These are phyloP conservation scores for Saccopteryx bilineata DNA, from an alignment of 2,113 vertebrate species.

Conservation along the genomic window DNA sequence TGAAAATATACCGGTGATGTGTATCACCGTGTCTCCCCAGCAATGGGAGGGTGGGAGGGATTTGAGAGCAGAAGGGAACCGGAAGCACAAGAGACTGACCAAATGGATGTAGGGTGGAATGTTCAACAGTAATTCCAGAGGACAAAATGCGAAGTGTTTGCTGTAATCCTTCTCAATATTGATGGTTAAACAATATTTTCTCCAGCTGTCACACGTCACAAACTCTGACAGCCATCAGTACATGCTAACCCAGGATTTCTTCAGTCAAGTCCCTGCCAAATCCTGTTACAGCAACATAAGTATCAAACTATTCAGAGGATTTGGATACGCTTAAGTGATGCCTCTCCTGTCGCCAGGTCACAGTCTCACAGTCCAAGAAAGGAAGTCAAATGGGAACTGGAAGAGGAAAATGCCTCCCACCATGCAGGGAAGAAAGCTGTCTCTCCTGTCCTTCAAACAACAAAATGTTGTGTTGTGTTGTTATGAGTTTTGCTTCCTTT, in stretches of 20 bases:
- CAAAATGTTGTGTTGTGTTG: neutral
- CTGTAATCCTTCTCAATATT: neutral
- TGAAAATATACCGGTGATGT: neutral
- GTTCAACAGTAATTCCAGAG: neutral
- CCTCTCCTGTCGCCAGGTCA: neutral
- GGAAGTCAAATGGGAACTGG: neutral
- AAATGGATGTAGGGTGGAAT: neutral
- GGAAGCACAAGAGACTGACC: neutral
- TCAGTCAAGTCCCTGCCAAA: neutral
- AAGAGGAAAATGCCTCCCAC: neutral
- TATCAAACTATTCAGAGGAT: neutral
- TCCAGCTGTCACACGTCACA: accelerated
- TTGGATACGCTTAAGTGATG: neutral
- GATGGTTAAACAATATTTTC: neutral
- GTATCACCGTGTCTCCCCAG: neutral
- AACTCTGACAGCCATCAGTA: neutral
- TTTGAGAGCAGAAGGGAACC: neutral
- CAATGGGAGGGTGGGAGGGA: neutral
- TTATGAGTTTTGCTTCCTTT: neutral
- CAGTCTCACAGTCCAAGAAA: neutral
- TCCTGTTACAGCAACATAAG: conserved; percentile 30
- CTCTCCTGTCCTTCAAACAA: neutral
- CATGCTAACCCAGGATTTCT: accelerated
- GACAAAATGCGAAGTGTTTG: neutral
- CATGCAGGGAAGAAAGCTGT: accelerated